Conservation (phyloP, 2,888 invertebrate species). For the Cryptosula pallasiana region DNA sequence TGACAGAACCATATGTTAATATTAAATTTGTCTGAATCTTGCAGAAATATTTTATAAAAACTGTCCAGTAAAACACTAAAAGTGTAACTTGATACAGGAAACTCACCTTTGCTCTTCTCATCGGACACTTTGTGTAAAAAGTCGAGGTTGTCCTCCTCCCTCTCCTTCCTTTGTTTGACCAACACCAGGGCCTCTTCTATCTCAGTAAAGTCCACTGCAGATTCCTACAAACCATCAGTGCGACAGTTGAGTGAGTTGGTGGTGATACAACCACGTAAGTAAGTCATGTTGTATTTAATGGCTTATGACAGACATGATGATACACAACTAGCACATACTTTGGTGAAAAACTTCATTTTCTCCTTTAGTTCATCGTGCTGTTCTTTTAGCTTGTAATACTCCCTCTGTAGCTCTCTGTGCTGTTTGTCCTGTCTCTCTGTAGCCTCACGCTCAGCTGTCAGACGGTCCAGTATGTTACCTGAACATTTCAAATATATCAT, state of each 20-base stretch:
- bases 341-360: slow-evolving; percentile 53
- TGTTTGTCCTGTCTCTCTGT: slow-evolving; percentile 46
- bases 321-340: too few relatives aligned
- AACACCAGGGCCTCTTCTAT: slow-evolving; percentile 53
- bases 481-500: too few relatives aligned
- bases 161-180: slow-evolving; percentile 49
- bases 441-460: slow-evolving; percentile 45
- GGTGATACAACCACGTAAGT: background rate
- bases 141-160: slow-evolving; percentile 37
- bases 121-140: slow-evolving; percentile 49
- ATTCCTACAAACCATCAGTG: slow-evolving; percentile 44
- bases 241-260: too few relatives aligned
- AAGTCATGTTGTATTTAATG: background rate
- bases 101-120: slow-evolving; percentile 45
- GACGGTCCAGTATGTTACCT: slow-evolving; percentile 44
- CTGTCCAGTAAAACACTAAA: too few relatives aligned
- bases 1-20: too few relatives aligned
- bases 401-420: slow-evolving; percentile 41
- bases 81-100: too few relatives aligned
- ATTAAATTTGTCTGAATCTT: too few relatives aligned
- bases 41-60: too few relatives aligned
- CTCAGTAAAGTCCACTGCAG: slow-evolving; percentile 51
- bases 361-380: slow-evolving; percentile 51
- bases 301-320: too few relatives aligned
- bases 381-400: slow-evolving; percentile 48